Base-by-base conservation (phyloP, 2,113 vertebrate species). In the Phainopepla nitens region DNA sequence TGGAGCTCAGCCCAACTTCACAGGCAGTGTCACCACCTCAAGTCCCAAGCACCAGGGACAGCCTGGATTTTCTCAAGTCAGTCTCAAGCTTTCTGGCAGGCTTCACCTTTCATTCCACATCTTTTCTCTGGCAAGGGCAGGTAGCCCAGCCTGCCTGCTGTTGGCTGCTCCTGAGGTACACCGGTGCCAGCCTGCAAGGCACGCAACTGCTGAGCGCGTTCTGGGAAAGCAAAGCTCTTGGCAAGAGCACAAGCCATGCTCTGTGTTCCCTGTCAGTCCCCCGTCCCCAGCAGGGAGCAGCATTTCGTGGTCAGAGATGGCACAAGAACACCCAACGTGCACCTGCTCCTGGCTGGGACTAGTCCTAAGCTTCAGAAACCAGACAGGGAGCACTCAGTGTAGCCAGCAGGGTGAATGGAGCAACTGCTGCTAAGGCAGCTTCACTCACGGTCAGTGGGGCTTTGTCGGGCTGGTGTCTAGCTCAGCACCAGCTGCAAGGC, bases 121-220 rank as follows among this genome's bases (percentile, higher is more conserved):
- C 14, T 81, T 42, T 12, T 35, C 11, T 56, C 44, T 7, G 6
- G 29, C 9, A 36, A 20, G 13, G 3, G 7, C 33, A 31, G 45
- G 36, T 45, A 35, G 15, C 35, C 42, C 11, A 12, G 33, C 35
- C 31, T 8, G 3, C 36, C 33, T 31, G 10, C 60, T 42, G n/a
- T 23, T 33, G 4, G 7, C 27, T 33, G 2, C 42, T 60, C 21
- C 35, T 49, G 3, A 13, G 29, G 6, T 20, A n/a, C 10, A 9
- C 15, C 15, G 11, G 10, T 31, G 49, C 44, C 44, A 93, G 83
- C 72, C 78, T 57, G 24, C 49, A 71, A 5, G 1, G 17, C 31
- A 13, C 13, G 2, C 31, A 12, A 7, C 57, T 19, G 24, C 66
- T 15, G 24, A 69, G 54, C 54, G 1, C 0, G 0, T 24, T 72